phyloP scores from a whole-genome alignment of 2,888 invertebrate genomes.

The Drosophila acutilabella region DNA sequence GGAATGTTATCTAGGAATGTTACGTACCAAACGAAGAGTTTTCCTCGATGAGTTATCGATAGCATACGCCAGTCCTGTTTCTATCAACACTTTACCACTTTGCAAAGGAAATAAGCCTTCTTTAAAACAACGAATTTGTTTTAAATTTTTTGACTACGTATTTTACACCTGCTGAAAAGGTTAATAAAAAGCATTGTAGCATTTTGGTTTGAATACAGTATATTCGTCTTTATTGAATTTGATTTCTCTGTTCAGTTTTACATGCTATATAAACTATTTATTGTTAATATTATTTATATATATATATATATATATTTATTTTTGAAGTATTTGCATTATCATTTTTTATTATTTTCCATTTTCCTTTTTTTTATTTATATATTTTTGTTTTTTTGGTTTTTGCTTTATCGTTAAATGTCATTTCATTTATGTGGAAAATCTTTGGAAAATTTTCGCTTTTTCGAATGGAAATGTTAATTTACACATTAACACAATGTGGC shows the following conservation, averaged over 20 bases:
- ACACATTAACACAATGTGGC: conserved; percentile 59
- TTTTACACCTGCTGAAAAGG: too few species aligned
- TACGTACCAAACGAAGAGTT: too few species aligned
- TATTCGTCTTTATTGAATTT: conserved; percentile 80
- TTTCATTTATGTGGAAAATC: conserved; percentile 31
- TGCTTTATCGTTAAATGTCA: conserved; percentile 47
- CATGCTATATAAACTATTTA: conserved; percentile 78
- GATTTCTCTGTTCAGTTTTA: conserved; percentile 78
- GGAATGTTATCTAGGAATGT: too few species aligned
- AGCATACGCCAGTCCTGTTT: too few species aligned
- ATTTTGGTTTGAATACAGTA: conserved; percentile 70
- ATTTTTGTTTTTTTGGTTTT: conserved; percentile 51
- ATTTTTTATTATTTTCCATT: conserved; percentile 2
- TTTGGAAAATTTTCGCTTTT: conserved; percentile 40
- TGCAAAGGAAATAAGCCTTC: too few species aligned
- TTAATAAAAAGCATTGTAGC: background rate
- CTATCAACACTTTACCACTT: too few species aligned
- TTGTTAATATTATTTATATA: conserved; percentile 61
- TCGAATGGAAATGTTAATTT: conserved; percentile 57
- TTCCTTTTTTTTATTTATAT: conserved; percentile 36
- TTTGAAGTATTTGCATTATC: conserved; percentile 51
- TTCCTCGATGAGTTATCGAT: too few species aligned
- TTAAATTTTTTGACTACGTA: too few species aligned
- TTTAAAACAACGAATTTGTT: too few species aligned
- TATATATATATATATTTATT: conserved; percentile 23